Evolutionary conservation across 2,888 invertebrate genomes (phyloP), one percentile per base, ranked within the genome.

Genomic region (Coenonympha glycerion): DNA sequence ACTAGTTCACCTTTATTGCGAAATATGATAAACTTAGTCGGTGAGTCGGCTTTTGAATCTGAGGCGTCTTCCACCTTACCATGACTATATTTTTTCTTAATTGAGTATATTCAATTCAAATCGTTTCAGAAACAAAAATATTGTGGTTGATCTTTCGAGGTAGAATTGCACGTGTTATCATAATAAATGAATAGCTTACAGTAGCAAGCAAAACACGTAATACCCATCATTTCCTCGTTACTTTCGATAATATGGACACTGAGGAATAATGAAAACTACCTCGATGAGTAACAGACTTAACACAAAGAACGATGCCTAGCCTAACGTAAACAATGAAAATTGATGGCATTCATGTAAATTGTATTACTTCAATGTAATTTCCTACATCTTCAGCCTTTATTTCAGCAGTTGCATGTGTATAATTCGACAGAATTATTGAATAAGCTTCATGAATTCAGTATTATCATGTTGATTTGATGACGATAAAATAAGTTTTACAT

Each of bases 211-310:
- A 69, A 71, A 71, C 69, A 42, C 34, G 78, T 77, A 77, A 79
- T 75, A 69, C 68, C 52, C 62, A 60, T 63, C 64, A 66, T 76
- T 79, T 75, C 75, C 73, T 74, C 61, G 63, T 68, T 68, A 65
- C 68, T 71, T 73, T 69, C 65, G 63, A 71, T 76, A 73, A 70
- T 77, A 67, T 64, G 58, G 57, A 58, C 64, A 65, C 64, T 65
- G 65, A 65, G 66, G 61, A 65, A 66, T 61, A 57, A 70, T 65
- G 61, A 67, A 69, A 69, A 69, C 58, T 54, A 9, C 26, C 16
- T 44, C 36, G 44, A 34, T 53, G 62, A 62, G 58, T 63, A 64
- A 63, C 66, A 65, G 65, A 58, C 63, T 59, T 51, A 53, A 50
- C 49, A 60, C 61, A 59, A 63, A 61, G 64, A 59, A 58, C 50